These are phyloP conservation scores for Drosophila sproati DNA, from an alignment of 1,140 invertebrate genomes.

Conservation along the genomic window DNA sequence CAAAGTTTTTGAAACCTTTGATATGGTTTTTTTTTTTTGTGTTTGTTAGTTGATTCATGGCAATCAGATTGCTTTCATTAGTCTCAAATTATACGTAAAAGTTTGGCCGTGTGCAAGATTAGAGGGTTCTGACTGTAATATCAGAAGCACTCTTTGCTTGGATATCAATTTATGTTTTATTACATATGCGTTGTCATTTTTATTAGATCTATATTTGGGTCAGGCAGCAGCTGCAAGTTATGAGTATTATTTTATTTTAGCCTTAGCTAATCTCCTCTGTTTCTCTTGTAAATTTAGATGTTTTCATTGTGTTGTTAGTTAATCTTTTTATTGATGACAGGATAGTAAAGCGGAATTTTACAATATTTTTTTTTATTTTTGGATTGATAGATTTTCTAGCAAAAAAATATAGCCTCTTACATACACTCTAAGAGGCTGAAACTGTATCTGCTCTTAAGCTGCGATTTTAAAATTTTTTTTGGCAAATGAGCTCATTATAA, in stretches of 20 bases:
- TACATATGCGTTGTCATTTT: conserved; percentile 22
- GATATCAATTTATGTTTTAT: conserved; percentile 58
- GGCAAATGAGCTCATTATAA: not conserved
- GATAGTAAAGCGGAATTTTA: not conserved
- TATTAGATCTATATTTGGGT: conserved; percentile 16
- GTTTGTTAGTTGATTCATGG: conserved; percentile 20
- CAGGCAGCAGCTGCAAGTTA: conserved; percentile 19
- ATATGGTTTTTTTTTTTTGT: conserved; percentile 4
- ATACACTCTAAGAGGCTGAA: too few species aligned
- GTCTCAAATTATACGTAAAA: conserved; percentile 54
- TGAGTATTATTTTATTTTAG: not conserved
- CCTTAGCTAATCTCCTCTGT: not conserved
- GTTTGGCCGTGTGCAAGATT: conserved; percentile 32
- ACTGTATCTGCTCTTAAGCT: too few species aligned
- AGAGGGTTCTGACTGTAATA: conserved; percentile 29
- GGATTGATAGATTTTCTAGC: too few species aligned
- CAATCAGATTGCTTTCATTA: conserved; percentile 71
- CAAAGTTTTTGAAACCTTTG: conserved; percentile 59
- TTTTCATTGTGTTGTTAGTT: not conserved
- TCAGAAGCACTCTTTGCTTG: conserved; percentile 28
- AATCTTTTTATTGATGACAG: not conserved
- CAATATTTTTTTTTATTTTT: not conserved
- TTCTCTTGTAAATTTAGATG: not conserved
- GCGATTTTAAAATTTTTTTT: too few species aligned
- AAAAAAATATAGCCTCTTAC: too few species aligned